Percentiles rank a stretch among this genome's conserved stretches.
Evolutionary conservation across 2,888 invertebrate species (phyloP).

Genomic region (Oxycera nigricornis): DNA sequence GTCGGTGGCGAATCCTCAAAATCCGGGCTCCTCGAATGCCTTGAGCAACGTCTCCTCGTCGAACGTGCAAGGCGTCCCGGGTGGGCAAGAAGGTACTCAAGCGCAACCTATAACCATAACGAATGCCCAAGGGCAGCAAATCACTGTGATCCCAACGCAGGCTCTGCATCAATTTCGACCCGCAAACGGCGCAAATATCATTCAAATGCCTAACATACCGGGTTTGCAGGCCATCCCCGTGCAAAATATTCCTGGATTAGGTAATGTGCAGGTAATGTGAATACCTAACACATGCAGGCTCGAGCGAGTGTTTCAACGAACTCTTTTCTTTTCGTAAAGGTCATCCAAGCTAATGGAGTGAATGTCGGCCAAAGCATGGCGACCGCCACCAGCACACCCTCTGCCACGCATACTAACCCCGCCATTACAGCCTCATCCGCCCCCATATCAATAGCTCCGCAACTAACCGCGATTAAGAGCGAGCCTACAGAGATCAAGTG

Average conservation of each 20-base stretch:
- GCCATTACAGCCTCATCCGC: slow-evolving; percentile 50
- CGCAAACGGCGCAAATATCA: slow-evolving; percentile 53
- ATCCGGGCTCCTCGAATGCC: slow-evolving; percentile 42
- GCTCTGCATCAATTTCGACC: slow-evolving; percentile 64
- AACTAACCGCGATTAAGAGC: slow-evolving; percentile 53
- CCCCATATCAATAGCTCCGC: slow-evolving; percentile 51
- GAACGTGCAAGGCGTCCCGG: slow-evolving; percentile 30
- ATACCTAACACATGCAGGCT: slow-evolving; percentile 52
- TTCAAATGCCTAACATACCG: slow-evolving; percentile 58
- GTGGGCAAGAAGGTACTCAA: slow-evolving; percentile 56
- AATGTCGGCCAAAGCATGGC: slow-evolving; percentile 57
- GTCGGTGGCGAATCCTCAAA: slow-evolving; percentile 51
- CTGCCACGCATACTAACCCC: slow-evolving; percentile 52
- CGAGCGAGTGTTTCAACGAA: slow-evolving; percentile 51
- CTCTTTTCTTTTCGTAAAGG: slow-evolving; percentile 53
- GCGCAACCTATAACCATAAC: slow-evolving; percentile 75
- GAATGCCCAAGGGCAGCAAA: slow-evolving; percentile 79
- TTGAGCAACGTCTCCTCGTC: slow-evolving; percentile 37
- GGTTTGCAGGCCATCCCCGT: slow-evolving; percentile 50
- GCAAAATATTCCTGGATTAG: slow-evolving; percentile 79
- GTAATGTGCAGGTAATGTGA: slow-evolving; percentile 75
- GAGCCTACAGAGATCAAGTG: slow-evolving; percentile 56
- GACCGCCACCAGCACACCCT: slow-evolving; percentile 51
- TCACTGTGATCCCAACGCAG: slow-evolving; percentile 82
- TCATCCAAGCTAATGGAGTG: slow-evolving; percentile 65